phyloP scores from a whole-genome alignment of 2,888 invertebrate species.

The Loripinus fragilis region DNA sequence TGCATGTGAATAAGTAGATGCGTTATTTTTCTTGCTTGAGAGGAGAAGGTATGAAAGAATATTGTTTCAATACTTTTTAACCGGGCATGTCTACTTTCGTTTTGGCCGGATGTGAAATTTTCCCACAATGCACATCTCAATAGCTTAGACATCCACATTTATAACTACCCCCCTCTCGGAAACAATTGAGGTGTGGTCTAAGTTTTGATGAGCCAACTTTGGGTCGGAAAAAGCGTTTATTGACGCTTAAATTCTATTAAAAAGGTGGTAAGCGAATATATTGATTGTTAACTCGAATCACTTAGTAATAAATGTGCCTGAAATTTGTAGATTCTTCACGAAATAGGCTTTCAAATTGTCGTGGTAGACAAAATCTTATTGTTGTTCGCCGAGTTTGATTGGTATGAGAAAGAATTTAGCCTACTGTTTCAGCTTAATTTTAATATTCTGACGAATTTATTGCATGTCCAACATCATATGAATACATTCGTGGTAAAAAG shows the following conservation, averaged over 20 bases:
- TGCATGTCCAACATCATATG: too few species aligned
- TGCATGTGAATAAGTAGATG: background rate
- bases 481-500: too few species aligned
- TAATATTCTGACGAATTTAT: too few species aligned
- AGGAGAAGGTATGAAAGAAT: slow-evolving; percentile 10
- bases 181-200: slow-evolving; percentile 78
- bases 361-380: too few species aligned
- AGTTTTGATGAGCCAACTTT: slow-evolving; percentile 58
- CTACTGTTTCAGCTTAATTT: too few species aligned
- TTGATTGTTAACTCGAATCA: too few species aligned
- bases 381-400: too few species aligned
- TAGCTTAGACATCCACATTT: slow-evolving; percentile 53
- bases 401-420: too few species aligned
- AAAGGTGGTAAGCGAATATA: slow-evolving; percentile 34
- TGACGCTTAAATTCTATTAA: slow-evolving; percentile 21
- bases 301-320: too few species aligned
- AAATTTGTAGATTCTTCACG: too few species aligned
- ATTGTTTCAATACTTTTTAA: background rate
- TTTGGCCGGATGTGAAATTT: slow-evolving; percentile 18
- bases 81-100: slow-evolving; percentile 16
- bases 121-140: slow-evolving; percentile 25
- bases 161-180: slow-evolving; percentile 72
- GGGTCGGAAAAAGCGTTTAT: slow-evolving; percentile 43
- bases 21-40: slow-evolving; percentile 12
- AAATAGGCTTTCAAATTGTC: too few species aligned